Base-by-base conservation (phyloP, 2,797 vertebrate genomes). In the Enteromius trimaculatus region DNA sequence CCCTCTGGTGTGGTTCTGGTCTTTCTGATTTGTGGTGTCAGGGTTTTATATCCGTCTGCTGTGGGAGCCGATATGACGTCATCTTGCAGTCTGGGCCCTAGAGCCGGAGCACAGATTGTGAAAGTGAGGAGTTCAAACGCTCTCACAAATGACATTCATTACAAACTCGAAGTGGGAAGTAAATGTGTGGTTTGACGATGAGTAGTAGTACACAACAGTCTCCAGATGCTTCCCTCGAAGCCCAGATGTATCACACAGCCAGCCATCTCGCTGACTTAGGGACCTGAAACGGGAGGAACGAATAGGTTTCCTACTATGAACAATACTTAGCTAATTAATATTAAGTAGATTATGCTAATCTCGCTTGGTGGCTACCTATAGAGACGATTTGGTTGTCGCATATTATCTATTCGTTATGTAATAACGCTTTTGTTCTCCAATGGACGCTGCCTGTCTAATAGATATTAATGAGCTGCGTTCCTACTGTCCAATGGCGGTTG, bases 81-180 rank as follows among this genome's bases (percentile, higher is more conserved):
- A 95, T 95, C 90, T 91, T 95, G 95, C 94, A 92, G 95, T 93
- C 87, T 88, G 86, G 82, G 65, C 76, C 83, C 65, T 79, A 29
- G 19, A 51, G 80, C 60, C 70, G 51, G 21, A 26, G 55, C 75
- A 23, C 76, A 49, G 55, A 58, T 75, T n/a, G 51, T 49, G 55
- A 76, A 47, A 8, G 44, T 26, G 44, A 90, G 55, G 58, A 16
- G 37, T 51, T 55, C n/a, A 79, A 44, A 55, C 53, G 77, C 69
- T 42, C 21, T 34, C 51, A 23, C 34, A 7, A 13, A 51, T 58
- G 47, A 58, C 21, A n/a, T 23, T 39, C n/a, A 5, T 66, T 65
- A 64, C 49, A 51, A 42, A 51, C 10, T 53, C 64, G 7, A 71
- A 71, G 53, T 49, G 53, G 53, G 29, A 78, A 10, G 23, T 70